A percentile compares a stretch with the other conserved stretches of the same genome.
Conservation (phyloP, 2,113 vertebrate species). For the Tor tambroides region DNA sequence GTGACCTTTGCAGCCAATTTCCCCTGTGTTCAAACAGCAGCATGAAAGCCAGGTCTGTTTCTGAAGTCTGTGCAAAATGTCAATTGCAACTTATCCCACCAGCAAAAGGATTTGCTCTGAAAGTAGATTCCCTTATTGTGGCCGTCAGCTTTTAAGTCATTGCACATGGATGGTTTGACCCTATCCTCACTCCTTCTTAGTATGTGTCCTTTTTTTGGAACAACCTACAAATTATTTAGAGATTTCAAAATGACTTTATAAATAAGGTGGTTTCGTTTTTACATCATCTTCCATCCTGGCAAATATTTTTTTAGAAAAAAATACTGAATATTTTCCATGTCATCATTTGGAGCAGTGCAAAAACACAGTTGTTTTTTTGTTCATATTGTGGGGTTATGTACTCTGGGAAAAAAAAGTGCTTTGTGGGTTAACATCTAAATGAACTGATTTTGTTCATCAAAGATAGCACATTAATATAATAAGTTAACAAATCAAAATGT, state of each 20-base stretch:
- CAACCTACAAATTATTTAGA: not conserved
- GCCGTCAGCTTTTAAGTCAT: constrained; percentile 65
- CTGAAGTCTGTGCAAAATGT: constrained; percentile 80
- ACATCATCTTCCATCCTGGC: not conserved
- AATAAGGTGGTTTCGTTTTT: not conserved
- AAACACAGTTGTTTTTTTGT: not conserved
- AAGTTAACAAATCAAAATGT: not conserved
- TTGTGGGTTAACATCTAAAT: not conserved
- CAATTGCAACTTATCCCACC: constrained; percentile 82
- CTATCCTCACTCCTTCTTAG: constrained; percentile 55
- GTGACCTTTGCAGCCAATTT: constrained; percentile 82
- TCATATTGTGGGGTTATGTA: not conserved
- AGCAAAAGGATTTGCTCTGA: constrained; percentile 75
- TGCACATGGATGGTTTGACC: constrained; percentile 69
- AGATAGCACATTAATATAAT: not conserved
- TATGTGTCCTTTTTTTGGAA: constrained; percentile 52
- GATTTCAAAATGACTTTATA: too few species aligned
- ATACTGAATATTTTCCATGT: not conserved
- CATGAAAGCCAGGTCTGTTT: constrained; percentile 83
- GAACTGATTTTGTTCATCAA: not conserved
- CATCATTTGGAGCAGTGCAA: not conserved
- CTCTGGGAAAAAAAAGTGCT: not conserved
- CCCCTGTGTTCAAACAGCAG: constrained; percentile 81
- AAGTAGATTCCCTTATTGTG: constrained; percentile 73
- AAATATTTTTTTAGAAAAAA: not conserved